These are phyloP conservation scores for Huso huso DNA, from an alignment of 2,797 vertebrate genomes.

Conservation along the genomic window DNA sequence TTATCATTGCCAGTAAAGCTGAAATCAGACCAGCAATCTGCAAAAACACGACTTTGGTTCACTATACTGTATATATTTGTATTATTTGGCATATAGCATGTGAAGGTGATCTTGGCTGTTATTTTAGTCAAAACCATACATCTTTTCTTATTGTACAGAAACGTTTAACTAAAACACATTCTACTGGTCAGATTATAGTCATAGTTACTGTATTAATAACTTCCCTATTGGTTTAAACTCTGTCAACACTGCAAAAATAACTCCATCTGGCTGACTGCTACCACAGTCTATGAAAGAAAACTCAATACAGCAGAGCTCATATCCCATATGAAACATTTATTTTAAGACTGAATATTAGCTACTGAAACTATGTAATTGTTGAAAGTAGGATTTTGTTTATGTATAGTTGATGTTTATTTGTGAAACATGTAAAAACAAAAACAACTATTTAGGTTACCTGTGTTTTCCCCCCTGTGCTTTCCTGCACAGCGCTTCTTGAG, in stretches of 20 bases:
- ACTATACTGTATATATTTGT: constrained; percentile 1
- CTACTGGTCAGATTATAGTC: too few relatives aligned
- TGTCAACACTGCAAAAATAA: too few relatives aligned
- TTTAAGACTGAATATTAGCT: neutral
- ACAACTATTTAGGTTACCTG: constrained; percentile 60
- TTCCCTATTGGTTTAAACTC: too few relatives aligned
- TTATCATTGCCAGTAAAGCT: constrained; percentile 76
- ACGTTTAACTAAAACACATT: too few relatives aligned
- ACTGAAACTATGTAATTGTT: constrained; percentile 8
- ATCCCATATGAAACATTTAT: neutral
- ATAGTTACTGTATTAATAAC: too few relatives aligned
- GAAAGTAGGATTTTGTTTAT: neutral
- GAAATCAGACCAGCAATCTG: constrained; percentile 86
- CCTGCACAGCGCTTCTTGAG: constrained; percentile 88
- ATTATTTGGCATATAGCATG: neutral
- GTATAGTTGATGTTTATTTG: constrained; percentile 5
- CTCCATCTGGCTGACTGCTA: too few relatives aligned
- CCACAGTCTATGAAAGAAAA: neutral
- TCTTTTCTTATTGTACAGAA: too few relatives aligned
- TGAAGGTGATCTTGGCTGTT: too few relatives aligned
- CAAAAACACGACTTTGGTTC: constrained; percentile 6
- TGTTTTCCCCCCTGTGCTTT: constrained; percentile 94
- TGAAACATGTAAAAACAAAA: neutral
- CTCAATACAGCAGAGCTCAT: neutral
- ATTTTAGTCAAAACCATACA: too few relatives aligned